Evolutionary conservation across 64 coral and sea anemone genomes (phyloP), one percentile per base, ranked within the genome.

Genomic region (Montipora efflorescens): DNA sequence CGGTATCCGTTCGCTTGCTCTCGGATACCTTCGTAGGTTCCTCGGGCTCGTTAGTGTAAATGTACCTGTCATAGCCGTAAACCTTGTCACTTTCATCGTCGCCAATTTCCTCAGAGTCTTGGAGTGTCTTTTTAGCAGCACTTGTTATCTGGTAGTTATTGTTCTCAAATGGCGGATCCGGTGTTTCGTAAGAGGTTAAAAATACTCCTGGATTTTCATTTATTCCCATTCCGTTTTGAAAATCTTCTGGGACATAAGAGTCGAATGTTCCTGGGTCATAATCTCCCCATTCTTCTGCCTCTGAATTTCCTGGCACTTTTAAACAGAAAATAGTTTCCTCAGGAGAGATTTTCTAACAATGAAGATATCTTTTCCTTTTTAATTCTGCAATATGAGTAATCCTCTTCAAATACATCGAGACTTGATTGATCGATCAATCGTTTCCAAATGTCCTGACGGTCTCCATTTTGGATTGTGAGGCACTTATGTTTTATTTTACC

Each of bases 31-130:
- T 59, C 90, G 80, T 25, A 47, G 44, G 13, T 15, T 18, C 52
- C 14, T 92, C 80, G 43, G 90, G 90, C 6, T 87, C 59, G 13
- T 78, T 87, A 19, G 94, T 81, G 25, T 87, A 98, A 3, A 80
- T 76, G 15, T 91, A 93, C 15, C 96, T 90, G 53, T 98, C 96
- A 46, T 98, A 98, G 1, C 96, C 96, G 50, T 92, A 98, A n/a
- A 98, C 93, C 64, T 95, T 94, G 76, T 89, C 84, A 78, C 79
- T 98, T 47, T 92, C 90, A 74, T 95, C 96, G 50, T 79, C 75
- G 18, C 91, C 83, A 16, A 8, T 75, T 10, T 82, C 92, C 46
- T 61, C 89, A 15, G 61, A 64, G 78, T 89, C 57, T 45, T 66
- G 64, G 9, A 70, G 67, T 75, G 89, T 91, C 59, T 88, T 90